A percentile compares a stretch with the other conserved stretches of the same genome.
Conservation (phyloP, 2,113 vertebrate species). For the Sylvilagus bachmani region DNA sequence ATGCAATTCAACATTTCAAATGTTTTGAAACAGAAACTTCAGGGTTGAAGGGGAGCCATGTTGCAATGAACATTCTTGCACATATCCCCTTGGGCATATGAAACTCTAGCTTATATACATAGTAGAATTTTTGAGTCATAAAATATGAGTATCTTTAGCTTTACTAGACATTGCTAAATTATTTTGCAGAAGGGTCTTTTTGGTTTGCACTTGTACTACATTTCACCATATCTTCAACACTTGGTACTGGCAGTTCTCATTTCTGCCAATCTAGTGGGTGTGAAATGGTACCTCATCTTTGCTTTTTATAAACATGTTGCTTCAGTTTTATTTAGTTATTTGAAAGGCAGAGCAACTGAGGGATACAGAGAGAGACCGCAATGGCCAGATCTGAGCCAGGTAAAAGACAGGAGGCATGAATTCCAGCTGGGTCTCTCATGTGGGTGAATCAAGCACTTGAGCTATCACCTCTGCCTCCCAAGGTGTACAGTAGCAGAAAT, state of each 20-base stretch:
- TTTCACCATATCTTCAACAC: background rate
- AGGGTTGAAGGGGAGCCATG: background rate
- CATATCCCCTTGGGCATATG: background rate
- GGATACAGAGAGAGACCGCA: too few relatives aligned
- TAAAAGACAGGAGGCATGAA: too few relatives aligned
- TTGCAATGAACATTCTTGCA: constrained; percentile 20
- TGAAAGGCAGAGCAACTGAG: too few relatives aligned
- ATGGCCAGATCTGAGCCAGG: too few relatives aligned
- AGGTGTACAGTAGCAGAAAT: too few relatives aligned
- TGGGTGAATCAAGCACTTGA: too few relatives aligned
- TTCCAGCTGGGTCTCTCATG: too few relatives aligned
- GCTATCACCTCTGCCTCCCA: too few relatives aligned
- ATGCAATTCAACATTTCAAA: constrained; percentile 17
- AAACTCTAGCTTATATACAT: constrained; percentile 21
- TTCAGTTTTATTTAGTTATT: too few relatives aligned
- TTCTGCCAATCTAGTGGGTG: background rate
- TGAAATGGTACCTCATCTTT: background rate
- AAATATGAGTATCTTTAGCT: constrained; percentile 38
- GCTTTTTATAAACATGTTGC: background rate
- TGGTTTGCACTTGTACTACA: background rate
- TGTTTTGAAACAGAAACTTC: constrained; percentile 28
- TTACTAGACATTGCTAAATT: constrained; percentile 24
- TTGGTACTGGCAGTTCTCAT: constrained; percentile 15
- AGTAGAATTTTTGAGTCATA: constrained; percentile 7
- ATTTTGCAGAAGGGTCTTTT: background rate